Base-by-base conservation (phyloP, 2,113 vertebrate genomes). In the Tetrao urogallus region DNA sequence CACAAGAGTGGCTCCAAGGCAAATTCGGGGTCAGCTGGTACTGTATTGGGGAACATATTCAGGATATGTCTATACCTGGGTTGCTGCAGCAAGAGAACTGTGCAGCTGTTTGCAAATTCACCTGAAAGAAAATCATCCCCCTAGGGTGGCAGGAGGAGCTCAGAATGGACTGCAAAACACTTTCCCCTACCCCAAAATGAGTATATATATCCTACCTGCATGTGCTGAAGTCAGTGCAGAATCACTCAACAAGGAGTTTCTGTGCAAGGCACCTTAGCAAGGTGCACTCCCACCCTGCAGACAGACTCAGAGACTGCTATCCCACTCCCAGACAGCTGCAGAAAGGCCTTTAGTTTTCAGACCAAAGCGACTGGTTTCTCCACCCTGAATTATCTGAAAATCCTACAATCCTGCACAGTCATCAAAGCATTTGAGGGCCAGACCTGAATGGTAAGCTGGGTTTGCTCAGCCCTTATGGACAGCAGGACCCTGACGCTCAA, bases 191-290 rank as follows among this genome's bases (percentile, higher is more conserved):
- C 61, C 43, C 61, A 40, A 45, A 75, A 61, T 6, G 14, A n/a
- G 47, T 38, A 38, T 36, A 38, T 36, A 36, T 42, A 40, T 15
- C 42, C 56, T 73, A 4, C 13, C n/a, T 56, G n/a, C 10, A 15
- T 8, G 5, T 0, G 2, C 50, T 71, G 69, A 74, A 67, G 38
- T 43, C 28, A 22, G 65, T 27, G 52, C 34, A 80, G 56, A 7
- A 2, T 56, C 43, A 74, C 5, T 5, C 1, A 1, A 43, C 0
- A 0, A 63, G 48, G 21, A 48, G 43, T 17, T 32, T 25, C 36
- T 8, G 0, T 4, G 27, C 58, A 65, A 66, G n/a, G 50, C 45
- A 77, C 58, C 70, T 75, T 61, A 72, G 43, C 34, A 84, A 84
- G 83, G 48, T 1, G 0, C 7, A 7, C 8, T 76, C 25, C n/a